Percentiles rank a stretch among this genome's conserved stretches.
Evolutionary conservation across 2,888 invertebrate genomes (phyloP).

Genomic region (Macaria notata): DNA sequence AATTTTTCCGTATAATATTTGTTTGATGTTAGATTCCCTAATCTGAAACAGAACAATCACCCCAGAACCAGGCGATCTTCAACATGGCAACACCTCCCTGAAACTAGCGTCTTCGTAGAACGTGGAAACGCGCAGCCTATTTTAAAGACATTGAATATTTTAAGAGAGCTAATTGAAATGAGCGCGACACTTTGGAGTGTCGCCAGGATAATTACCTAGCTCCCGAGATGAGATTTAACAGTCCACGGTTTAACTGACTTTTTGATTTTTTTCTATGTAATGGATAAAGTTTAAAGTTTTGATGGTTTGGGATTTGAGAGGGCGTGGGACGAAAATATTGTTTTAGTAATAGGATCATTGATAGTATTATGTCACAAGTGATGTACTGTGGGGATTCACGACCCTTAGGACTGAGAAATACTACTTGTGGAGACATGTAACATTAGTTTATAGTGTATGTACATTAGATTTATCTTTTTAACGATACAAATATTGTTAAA

Average conservation of each 20-base stretch:
- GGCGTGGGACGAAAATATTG: no score
- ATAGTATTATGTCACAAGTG: no score
- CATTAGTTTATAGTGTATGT: no score
- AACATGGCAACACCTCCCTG: constrained; percentile 26
- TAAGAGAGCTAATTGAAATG: constrained; percentile 82
- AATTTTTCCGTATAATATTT: no score
- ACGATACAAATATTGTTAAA: no score
- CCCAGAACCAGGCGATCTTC: background rate
- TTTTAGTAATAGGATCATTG: no score
- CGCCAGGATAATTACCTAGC: constrained; percentile 81
- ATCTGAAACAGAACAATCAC: background rate
- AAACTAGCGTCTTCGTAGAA: constrained; percentile 61
- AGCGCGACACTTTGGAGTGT: constrained; percentile 80
- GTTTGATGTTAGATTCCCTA: no score
- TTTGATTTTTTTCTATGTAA: constrained; percentile 31
- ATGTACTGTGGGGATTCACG: no score
- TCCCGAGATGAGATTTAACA: constrained; percentile 79
- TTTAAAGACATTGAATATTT: constrained; percentile 82
- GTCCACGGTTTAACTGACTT: constrained; percentile 65
- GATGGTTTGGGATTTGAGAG: no score
- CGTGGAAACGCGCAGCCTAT: constrained; percentile 75
- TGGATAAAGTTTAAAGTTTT: background rate
- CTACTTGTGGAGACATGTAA: no score
- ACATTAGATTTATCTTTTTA: no score
- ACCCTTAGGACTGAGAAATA: no score